These are phyloP conservation scores for Notothenia rossii DNA, from an alignment of 2,113 vertebrate genomes.

Conservation along the genomic window DNA sequence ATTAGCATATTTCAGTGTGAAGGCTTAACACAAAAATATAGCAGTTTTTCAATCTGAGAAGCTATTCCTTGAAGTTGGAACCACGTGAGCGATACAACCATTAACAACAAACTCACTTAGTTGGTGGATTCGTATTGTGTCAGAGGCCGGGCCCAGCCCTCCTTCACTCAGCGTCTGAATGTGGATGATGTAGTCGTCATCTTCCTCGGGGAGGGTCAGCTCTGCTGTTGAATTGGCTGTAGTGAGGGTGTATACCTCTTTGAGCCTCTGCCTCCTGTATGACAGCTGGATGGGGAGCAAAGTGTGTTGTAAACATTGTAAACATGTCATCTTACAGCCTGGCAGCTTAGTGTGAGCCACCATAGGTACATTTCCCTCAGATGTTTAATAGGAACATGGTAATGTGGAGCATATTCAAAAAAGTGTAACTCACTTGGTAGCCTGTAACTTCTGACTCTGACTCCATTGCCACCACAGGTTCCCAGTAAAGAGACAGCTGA, in stretches of 20 bases:
- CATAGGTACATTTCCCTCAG: background rate
- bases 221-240: slow-evolving; percentile 88
- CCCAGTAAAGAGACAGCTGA: slow-evolving; percentile 93
- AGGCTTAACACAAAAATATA: background rate
- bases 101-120: slow-evolving; percentile 78
- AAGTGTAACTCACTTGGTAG: slow-evolving; percentile 88
- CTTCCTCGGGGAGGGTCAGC: slow-evolving; percentile 85
- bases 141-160: slow-evolving; percentile 90
- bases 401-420: background rate
- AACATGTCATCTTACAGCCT: slow-evolving; percentile 23
- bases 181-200: slow-evolving; percentile 91
- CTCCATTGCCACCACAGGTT: slow-evolving; percentile 92
- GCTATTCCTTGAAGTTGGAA: background rate
- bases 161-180: slow-evolving; percentile 90
- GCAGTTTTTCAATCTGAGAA: background rate
- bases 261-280: slow-evolving; percentile 89
- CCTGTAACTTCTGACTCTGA: slow-evolving; percentile 95
- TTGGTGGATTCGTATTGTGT: slow-evolving; percentile 91
- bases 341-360: slow-evolving; percentile 13
- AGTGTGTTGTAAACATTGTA: slow-evolving; percentile 3
- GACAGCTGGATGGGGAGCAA: slow-evolving; percentile 84
- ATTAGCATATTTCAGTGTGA: slow-evolving; percentile 31
- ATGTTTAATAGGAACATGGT: background rate
- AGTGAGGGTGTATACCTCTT: slow-evolving; percentile 81
- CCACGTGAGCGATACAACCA: background rate